phyloP scores from a whole-genome alignment of 2,888 invertebrate species.

The Endotricha flammealis region DNA sequence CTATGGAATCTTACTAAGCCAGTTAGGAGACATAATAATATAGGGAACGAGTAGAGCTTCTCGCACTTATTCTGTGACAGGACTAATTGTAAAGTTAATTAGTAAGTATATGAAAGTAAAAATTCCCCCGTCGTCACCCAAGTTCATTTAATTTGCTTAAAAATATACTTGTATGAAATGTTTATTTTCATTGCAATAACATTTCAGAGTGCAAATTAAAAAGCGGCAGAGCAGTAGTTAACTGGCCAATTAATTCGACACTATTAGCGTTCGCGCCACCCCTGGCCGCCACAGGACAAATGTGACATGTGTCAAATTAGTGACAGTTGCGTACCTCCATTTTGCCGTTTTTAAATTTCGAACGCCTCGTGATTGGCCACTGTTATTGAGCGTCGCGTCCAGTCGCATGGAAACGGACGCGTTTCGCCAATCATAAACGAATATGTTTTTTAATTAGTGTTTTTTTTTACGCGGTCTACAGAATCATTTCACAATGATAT shows the following conservation, averaged over 20 bases:
- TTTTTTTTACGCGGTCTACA: too few relatives aligned
- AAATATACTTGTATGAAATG: too few relatives aligned
- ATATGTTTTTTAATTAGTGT: neutral
- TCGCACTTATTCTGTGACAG: too few relatives aligned
- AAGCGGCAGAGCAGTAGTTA: conserved; percentile 13
- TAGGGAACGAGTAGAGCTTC: too few relatives aligned
- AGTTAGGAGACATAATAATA: too few relatives aligned
- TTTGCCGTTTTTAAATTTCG: conserved; percentile 69
- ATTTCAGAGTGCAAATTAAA: conserved; percentile 17
- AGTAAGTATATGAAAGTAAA: too few relatives aligned
- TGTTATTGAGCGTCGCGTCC: conserved; percentile 53
- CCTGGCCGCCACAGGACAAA: conserved; percentile 51
- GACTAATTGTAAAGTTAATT: too few relatives aligned
- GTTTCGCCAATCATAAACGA: conserved; percentile 31
- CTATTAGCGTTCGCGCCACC: conserved; percentile 28
- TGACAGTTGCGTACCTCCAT: conserved; percentile 60
- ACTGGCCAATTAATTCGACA: conserved; percentile 43
- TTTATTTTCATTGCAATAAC: too few relatives aligned
- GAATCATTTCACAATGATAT: too few relatives aligned
- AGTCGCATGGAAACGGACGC: conserved; percentile 43
- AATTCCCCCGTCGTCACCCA: too few relatives aligned
- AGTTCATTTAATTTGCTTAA: too few relatives aligned
- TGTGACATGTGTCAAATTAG: conserved; percentile 72
- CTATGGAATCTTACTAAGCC: too few relatives aligned
- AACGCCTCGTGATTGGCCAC: conserved; percentile 62